These are phyloP conservation scores for Aptenodytes forsteri DNA, from an alignment of 2,113 vertebrate species.

Conservation along the genomic window DNA sequence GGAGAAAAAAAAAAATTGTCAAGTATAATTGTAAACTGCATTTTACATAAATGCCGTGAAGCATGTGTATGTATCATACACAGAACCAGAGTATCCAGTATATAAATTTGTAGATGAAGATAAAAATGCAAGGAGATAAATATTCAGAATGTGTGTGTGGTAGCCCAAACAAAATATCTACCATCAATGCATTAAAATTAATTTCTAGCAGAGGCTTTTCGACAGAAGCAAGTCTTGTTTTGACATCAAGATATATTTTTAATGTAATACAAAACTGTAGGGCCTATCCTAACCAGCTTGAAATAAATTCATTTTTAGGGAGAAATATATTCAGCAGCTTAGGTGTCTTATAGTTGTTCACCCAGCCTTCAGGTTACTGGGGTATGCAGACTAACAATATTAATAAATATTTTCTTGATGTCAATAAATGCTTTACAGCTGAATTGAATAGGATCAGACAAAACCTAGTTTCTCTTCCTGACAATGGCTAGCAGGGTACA, in stretches of 20 bases:
- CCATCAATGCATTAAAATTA: neutral
- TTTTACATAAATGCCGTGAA: neutral
- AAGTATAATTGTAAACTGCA: neutral
- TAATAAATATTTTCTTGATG: neutral
- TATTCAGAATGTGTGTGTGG: neutral
- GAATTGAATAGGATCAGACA: neutral
- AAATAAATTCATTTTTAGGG: neutral
- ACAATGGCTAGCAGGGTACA: neutral
- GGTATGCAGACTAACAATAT: neutral
- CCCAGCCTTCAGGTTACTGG: fast-evolving
- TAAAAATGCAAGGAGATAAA: neutral
- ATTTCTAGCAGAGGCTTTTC: neutral
- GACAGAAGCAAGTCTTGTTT: neutral
- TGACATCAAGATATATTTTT: neutral
- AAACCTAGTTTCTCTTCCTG: neutral
- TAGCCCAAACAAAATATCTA: neutral
- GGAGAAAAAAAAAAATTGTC: too few relatives aligned
- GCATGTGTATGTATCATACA: neutral
- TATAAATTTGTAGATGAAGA: neutral
- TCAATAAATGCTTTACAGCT: neutral
- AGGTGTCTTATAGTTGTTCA: neutral
- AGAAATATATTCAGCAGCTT: neutral
- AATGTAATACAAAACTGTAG: neutral
- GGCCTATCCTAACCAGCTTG: neutral
- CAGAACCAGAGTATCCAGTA: neutral